phyloP scores from a whole-genome alignment of 2,113 vertebrate genomes.

The Chauna torquata region DNA sequence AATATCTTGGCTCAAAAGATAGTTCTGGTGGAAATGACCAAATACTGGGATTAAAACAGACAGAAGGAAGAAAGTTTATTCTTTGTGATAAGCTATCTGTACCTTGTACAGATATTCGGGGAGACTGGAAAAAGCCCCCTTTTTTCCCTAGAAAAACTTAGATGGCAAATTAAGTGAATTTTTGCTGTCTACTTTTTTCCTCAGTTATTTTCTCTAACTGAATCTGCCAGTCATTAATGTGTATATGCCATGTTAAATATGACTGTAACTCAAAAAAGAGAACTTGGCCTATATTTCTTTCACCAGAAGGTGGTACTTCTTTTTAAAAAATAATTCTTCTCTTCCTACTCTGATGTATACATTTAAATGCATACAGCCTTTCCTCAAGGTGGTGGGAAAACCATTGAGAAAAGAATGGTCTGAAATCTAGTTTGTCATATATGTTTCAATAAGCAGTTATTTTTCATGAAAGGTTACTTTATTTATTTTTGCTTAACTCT shows the following conservation, averaged over 20 bases:
- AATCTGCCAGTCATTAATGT: background rate
- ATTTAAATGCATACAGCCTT: background rate
- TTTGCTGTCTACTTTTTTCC: background rate
- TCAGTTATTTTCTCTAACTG: background rate
- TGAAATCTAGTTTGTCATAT: constrained; percentile 23
- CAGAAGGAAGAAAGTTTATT: background rate
- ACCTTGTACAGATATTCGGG: background rate
- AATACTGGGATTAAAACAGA: background rate
- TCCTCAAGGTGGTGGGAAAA: background rate
- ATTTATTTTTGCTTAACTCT: constrained; percentile 61
- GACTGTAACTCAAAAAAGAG: background rate
- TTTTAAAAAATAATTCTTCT: background rate
- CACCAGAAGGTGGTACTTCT: background rate
- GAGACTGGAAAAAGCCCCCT: background rate
- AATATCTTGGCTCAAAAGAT: background rate
- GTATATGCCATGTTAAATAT: background rate
- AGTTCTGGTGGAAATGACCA: background rate
- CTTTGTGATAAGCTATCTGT: background rate
- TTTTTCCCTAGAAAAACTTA: background rate
- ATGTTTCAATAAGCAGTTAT: constrained; percentile 58
- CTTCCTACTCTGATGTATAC: background rate
- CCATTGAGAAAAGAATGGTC: background rate
- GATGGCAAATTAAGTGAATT: background rate
- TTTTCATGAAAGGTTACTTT: constrained; percentile 32
- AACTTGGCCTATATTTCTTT: background rate